phyloP scores from a whole-genome alignment of 2,797 vertebrate species.

The Rhynchotus rufescens region DNA sequence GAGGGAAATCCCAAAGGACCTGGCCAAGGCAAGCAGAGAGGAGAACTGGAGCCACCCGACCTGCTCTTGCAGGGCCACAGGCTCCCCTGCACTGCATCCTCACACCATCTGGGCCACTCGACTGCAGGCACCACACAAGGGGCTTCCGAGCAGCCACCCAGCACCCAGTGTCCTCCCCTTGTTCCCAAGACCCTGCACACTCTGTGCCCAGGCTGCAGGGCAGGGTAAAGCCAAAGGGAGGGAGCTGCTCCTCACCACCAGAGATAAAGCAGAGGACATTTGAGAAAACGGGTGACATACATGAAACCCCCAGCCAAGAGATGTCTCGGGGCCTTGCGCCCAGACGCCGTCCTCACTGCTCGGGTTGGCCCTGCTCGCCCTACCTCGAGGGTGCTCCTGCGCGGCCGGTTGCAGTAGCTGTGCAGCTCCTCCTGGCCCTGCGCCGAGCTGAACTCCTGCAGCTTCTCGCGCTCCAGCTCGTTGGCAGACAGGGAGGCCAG shows the following conservation, averaged over 20 bases:
- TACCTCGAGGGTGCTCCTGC: conserved; percentile 92
- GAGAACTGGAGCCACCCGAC: neutral
- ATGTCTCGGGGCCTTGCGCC: neutral
- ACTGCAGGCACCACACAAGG: accelerated
- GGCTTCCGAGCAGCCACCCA: neutral
- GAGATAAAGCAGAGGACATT: neutral
- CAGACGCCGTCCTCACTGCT: accelerated
- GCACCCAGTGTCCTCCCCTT: neutral
- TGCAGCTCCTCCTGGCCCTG: conserved; percentile 90
- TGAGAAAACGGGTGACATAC: neutral
- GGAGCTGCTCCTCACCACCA: neutral
- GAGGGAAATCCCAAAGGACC: conserved; percentile 91
- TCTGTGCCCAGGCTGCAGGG: neutral
- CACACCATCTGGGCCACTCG: accelerated
- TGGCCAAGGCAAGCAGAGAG: conserved; percentile 48
- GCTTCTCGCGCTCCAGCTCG: conserved; percentile 88
- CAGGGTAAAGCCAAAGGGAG: neutral
- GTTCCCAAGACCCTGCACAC: neutral
- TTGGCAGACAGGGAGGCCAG: conserved; percentile 83
- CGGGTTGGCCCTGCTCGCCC: accelerated
- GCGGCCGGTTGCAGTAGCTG: conserved; percentile 89
- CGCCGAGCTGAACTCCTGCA: conserved; percentile 89
- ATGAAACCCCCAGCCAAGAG: neutral
- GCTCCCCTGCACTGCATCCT: neutral
- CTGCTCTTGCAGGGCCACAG: neutral